phyloP scores from a whole-genome alignment of 2,888 invertebrate species.

The Drosophila formosana region DNA sequence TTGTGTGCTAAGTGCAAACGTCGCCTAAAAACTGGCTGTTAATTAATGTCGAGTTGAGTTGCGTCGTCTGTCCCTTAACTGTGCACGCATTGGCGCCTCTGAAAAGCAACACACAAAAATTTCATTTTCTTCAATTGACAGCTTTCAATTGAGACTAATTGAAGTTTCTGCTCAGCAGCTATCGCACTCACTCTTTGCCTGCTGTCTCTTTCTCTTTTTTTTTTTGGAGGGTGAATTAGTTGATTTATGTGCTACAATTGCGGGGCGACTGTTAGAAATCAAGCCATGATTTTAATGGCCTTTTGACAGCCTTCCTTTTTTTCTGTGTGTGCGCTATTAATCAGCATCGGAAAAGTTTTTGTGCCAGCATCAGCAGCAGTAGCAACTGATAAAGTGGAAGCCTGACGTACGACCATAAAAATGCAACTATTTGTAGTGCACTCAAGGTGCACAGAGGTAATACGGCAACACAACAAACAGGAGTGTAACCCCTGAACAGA shows the following conservation, averaged over 20 bases:
- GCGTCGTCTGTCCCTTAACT: conserved; percentile 20
- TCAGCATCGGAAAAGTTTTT: conserved; percentile 61
- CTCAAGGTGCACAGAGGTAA: background rate
- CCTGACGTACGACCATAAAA: conserved; percentile 36
- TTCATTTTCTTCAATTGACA: conserved; percentile 70
- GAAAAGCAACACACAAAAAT: conserved; percentile 18
- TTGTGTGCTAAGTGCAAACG: conserved; percentile 50
- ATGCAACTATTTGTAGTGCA: conserved; percentile 35
- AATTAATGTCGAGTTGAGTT: conserved; percentile 51
- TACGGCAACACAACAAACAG: background rate
- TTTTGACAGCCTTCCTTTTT: conserved; percentile 25
- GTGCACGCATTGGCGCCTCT: conserved; percentile 37
- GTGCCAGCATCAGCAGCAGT: conserved; percentile 6
- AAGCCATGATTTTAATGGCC: conserved; percentile 68
- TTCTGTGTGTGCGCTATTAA: conserved; percentile 36
- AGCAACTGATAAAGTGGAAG: conserved; percentile 33
- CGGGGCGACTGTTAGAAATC: conserved; percentile 24
- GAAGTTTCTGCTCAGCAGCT: conserved; percentile 65
- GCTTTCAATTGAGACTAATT: conserved; percentile 81
- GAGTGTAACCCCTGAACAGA: conserved; percentile 32
- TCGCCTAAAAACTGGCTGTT: conserved; percentile 38
- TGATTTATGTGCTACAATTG: conserved; percentile 79
- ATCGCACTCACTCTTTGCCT: background rate
- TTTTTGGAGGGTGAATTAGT: conserved; percentile 66
- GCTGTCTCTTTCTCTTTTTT: conserved; percentile 1